phyloP scores from a whole-genome alignment of 2,797 vertebrate genomes.

The Muscicapa striata region DNA sequence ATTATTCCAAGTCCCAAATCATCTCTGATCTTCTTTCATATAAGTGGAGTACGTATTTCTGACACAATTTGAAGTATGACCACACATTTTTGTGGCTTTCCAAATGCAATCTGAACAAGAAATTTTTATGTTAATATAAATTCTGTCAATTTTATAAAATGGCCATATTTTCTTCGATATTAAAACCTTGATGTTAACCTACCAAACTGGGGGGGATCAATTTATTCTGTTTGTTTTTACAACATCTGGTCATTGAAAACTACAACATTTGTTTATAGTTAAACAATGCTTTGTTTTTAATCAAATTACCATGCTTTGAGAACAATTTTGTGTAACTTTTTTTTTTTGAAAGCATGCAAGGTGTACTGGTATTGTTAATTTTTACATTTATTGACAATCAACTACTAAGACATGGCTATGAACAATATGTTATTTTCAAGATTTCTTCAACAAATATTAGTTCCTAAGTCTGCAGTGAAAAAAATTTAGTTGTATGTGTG shows the following conservation, averaged over 20 bases:
- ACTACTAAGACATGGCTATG: not conserved
- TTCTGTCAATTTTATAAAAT: not conserved
- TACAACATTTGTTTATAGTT: not conserved
- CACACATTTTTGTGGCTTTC: not conserved
- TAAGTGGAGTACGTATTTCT: not conserved
- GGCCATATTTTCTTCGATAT: not conserved
- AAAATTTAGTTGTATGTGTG: not conserved
- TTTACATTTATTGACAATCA: not conserved
- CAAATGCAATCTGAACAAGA: not conserved
- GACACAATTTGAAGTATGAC: not conserved
- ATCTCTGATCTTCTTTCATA: not conserved
- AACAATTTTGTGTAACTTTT: not conserved
- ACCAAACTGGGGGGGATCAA: accelerated
- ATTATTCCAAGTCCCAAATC: not conserved
- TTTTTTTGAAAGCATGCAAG: no score
- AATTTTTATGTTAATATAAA: not conserved
- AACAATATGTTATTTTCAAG: not conserved
- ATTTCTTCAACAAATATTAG: not conserved
- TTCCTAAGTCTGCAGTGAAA: not conserved
- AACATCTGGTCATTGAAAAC: not conserved
- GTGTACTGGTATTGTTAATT: not conserved
- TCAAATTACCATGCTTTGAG: not conserved
- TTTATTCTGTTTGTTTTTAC: not conserved
- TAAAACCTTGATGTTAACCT: not conserved
- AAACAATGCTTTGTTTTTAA: not conserved